Percentiles rank a stretch among this genome's conserved stretches.
Evolutionary conservation across 2,888 invertebrate genomes (phyloP).

Genomic region (Mythimna lalbum): DNA sequence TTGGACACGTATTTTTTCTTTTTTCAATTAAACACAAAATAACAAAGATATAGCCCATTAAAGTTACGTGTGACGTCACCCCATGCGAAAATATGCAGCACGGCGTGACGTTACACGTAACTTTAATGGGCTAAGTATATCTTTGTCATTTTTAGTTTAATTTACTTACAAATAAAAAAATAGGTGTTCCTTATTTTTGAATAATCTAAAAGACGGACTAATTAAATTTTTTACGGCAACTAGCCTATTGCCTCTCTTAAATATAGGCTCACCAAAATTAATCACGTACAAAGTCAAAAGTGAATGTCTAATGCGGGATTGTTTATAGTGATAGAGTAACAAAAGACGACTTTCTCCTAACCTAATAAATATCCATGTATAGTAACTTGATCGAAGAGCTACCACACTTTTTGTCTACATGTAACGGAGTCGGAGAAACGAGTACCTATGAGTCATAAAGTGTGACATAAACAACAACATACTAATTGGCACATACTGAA

Average conservation of each 20-base stretch:
- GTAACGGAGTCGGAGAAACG: conserved; percentile 25
- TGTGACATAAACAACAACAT: conserved; percentile 43
- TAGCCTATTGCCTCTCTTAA: conserved; percentile 15
- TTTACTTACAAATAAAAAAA: no score
- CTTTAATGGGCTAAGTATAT: no score
- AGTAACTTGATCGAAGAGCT: conserved; percentile 36
- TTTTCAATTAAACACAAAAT: no score
- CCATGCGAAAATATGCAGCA: no score
- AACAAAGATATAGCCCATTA: no score
- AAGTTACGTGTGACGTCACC: no score
- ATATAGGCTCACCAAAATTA: conserved; percentile 27
- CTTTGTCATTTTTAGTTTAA: no score
- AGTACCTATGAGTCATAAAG: not conserved
- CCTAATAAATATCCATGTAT: conserved; percentile 25
- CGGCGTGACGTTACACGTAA: no score
- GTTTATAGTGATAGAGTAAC: conserved; percentile 22
- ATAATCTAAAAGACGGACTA: no score
- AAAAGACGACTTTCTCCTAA: conserved; percentile 56
- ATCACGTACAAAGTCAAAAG: conserved; percentile 41
- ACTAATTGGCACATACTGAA: conserved; percentile 11
- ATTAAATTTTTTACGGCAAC: no score
- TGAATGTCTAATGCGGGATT: conserved; percentile 37
- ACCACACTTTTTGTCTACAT: conserved; percentile 15
- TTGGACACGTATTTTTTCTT: no score
- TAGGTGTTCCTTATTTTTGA: no score